These are phyloP conservation scores for Sebastes iracundus DNA, from an alignment of 2,797 vertebrate species.

Conservation along the genomic window DNA sequence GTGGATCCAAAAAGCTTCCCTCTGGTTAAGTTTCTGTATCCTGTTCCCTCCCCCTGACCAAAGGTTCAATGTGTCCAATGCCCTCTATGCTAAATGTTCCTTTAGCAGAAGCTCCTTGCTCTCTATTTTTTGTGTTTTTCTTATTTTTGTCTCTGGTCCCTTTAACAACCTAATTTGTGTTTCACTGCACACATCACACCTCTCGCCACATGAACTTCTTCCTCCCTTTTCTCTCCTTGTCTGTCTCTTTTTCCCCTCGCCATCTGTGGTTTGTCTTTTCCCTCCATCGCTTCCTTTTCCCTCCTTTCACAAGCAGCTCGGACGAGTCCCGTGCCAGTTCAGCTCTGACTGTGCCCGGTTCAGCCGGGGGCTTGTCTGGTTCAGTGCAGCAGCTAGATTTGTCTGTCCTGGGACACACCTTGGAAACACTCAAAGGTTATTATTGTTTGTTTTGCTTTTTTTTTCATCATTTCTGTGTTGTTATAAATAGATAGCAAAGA, in stretches of 20 bases:
- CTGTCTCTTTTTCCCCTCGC: background rate
- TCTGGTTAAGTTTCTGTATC: too few relatives aligned
- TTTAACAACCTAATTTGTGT: background rate
- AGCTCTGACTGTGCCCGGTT: constrained; percentile 54
- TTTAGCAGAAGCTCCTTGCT: background rate
- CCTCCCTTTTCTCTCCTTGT: background rate
- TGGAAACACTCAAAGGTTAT: constrained; percentile 72
- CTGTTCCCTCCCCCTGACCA: rapidly evolving
- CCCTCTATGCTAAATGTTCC: background rate
- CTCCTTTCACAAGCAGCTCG: constrained; percentile 49
- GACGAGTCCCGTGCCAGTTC: constrained; percentile 63
- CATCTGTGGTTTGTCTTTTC: background rate
- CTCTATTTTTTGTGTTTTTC: background rate
- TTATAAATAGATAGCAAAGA: background rate
- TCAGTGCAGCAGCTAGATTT: constrained; percentile 49
- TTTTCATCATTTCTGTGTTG: background rate
- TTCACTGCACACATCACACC: background rate
- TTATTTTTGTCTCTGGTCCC: background rate
- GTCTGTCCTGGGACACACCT: constrained; percentile 49
- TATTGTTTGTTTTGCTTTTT: background rate
- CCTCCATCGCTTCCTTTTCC: background rate
- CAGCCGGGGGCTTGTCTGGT: constrained; percentile 53
- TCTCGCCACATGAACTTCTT: background rate
- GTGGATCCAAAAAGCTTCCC: too few relatives aligned
- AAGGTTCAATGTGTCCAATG: too few relatives aligned